Conservation (phyloP, 1,140 invertebrate species). For the Periplaneta americana region DNA sequence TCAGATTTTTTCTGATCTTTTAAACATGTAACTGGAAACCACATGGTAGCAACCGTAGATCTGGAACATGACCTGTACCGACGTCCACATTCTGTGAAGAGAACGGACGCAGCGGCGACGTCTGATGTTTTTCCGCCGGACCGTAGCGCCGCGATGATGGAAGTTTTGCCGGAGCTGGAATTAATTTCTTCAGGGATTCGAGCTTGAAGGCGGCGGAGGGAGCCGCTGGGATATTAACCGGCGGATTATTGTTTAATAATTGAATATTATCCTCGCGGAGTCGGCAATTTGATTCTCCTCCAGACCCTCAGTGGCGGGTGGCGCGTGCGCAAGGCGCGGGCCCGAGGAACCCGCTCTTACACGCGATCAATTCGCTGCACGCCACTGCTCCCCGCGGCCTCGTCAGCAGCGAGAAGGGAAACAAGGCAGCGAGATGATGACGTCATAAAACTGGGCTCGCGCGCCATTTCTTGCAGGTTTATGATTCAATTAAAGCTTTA, state of each 20-base stretch:
- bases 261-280: conserved; percentile 8
- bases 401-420: background rate
- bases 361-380: no score
- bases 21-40: no score
- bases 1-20: no score
- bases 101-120: no score
- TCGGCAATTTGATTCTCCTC: background rate
- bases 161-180: background rate
- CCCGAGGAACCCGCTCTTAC: no score
- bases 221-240: conserved; percentile 6
- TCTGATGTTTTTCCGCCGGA: background rate
- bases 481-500: background rate
- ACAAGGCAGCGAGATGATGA: background rate
- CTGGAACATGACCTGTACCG: no score
- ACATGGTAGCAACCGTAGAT: no score
- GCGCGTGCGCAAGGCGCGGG: background rate
- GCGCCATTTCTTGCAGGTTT: background rate
- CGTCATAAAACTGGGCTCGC: background rate
- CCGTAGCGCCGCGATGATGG: background rate
- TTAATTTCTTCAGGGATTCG: conserved; percentile 6
- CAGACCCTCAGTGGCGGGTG: background rate
- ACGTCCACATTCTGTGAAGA: no score
- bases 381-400: background rate
- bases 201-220: background rate
- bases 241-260: conserved; percentile 11